Percentiles rank a stretch among this genome's conserved stretches.
phyloP scores from a whole-genome alignment of 2,113 vertebrate species.

The Menidia beryllina region DNA sequence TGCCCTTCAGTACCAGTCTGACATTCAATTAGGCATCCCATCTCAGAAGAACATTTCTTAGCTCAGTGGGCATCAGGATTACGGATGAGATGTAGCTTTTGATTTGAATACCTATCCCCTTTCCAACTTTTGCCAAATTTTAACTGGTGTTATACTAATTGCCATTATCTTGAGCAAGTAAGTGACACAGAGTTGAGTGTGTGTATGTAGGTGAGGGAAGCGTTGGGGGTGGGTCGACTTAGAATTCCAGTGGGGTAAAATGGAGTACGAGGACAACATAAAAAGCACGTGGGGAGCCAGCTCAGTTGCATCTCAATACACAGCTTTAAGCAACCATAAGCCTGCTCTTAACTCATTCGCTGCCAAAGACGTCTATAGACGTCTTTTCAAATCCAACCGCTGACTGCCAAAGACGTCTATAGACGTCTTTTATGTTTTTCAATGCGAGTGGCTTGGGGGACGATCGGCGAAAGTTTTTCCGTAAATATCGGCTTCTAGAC shows the following conservation, averaged over 20 bases:
- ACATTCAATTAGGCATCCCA: constrained; percentile 53
- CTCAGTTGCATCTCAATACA: not conserved
- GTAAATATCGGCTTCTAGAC: too few species aligned
- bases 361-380: too few species aligned
- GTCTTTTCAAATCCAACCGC: too few species aligned
- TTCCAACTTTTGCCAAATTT: constrained; percentile 78
- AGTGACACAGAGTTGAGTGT: constrained; percentile 47
- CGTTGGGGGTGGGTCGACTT: constrained; percentile 19
- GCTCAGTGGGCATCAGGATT: constrained; percentile 68
- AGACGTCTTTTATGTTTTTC: too few species aligned
- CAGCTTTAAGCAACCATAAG: too few species aligned
- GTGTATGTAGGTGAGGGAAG: constrained; percentile 27
- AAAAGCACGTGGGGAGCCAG: constrained; percentile 12
- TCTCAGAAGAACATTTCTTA: constrained; percentile 45
- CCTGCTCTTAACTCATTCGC: too few species aligned
- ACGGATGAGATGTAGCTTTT: constrained; percentile 72
- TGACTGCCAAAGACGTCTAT: too few species aligned
- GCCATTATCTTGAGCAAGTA: constrained; percentile 64
- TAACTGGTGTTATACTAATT: constrained; percentile 79
- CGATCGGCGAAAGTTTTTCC: too few species aligned
- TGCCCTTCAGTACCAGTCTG: constrained; percentile 59
- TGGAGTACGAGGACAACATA: constrained; percentile 19
- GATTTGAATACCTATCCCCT: constrained; percentile 80
- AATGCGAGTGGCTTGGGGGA: too few species aligned
- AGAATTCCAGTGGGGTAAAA: constrained; percentile 9